Evolutionary conservation across 1,140 invertebrate species (phyloP).

Genomic region (Ceratosolen solmsi): DNA sequence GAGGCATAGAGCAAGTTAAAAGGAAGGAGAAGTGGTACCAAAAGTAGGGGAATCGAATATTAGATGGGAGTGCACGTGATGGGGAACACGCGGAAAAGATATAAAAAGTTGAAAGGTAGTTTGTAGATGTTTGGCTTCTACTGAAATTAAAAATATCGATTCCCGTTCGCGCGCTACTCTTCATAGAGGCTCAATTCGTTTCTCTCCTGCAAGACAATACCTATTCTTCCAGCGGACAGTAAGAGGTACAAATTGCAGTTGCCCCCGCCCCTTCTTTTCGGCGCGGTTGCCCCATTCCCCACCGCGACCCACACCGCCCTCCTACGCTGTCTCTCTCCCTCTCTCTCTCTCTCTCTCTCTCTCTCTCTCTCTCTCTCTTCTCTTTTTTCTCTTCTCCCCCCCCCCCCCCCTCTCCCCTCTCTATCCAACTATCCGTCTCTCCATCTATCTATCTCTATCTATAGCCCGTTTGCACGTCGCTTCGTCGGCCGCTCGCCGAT

Average conservation of each 20-base stretch:
- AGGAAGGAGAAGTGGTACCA: background rate
- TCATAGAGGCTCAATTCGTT: slow-evolving; percentile 72
- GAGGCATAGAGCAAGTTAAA: too few relatives aligned
- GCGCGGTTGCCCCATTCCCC: slow-evolving; percentile 19
- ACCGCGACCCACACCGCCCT: slow-evolving; percentile 38
- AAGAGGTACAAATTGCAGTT: slow-evolving; percentile 75
- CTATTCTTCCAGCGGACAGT: slow-evolving; percentile 72
- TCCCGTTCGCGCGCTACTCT: slow-evolving; percentile 70
- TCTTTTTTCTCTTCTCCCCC: background rate
- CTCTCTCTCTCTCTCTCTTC: background rate
- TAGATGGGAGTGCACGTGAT: background rate
- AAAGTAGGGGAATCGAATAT: background rate
- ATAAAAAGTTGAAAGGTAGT: slow-evolving; percentile 6
- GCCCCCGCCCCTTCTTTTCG: slow-evolving; percentile 54
- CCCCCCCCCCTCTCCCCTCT: slow-evolving; percentile 45
- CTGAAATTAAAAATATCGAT: slow-evolving; percentile 75
- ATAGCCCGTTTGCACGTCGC: slow-evolving; percentile 22
- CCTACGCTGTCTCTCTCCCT: slow-evolving; percentile 27
- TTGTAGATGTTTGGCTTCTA: slow-evolving; percentile 71
- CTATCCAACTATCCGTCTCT: slow-evolving; percentile 7
- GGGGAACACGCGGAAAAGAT: background rate
- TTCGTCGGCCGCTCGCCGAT: slow-evolving; percentile 6
- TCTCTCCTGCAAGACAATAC: slow-evolving; percentile 73
- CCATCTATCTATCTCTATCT: background rate
- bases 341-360: slow-evolving; percentile 10